Evolutionary conservation across 1,140 invertebrate genomes (phyloP).

Genomic region (Heliconius hermathena): DNA sequence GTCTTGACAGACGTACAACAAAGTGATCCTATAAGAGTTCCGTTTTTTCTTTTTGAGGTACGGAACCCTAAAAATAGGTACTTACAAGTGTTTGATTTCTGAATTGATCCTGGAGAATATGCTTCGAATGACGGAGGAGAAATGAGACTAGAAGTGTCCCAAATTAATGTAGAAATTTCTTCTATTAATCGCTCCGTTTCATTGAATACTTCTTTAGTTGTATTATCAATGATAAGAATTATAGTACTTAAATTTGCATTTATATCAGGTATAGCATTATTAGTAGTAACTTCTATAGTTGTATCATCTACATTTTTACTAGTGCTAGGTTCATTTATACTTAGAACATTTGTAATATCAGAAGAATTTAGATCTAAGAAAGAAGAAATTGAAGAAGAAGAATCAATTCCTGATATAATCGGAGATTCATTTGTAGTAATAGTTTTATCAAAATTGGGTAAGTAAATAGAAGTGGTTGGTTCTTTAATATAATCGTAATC

Average conservation of each 20-base stretch:
- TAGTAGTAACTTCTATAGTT: not conserved
- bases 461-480: not conserved
- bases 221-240: not conserved
- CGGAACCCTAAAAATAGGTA: not conserved
- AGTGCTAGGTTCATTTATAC: not conserved
- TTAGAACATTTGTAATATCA: not conserved
- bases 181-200: not conserved
- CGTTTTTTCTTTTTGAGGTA: too few species aligned
- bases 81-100: not conserved
- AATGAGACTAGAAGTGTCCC: not conserved
- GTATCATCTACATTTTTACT: not conserved
- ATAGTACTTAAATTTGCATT: not conserved
- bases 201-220: not conserved
- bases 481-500: not conserved
- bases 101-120: not conserved
- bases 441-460: not conserved
- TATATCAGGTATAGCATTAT: not conserved
- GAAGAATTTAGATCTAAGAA: not conserved
- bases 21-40: too few species aligned
- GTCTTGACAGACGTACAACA: too few species aligned
- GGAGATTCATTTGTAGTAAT: not conserved
- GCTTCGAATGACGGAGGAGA: not conserved
- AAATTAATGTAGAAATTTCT: not conserved
- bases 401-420: not conserved
- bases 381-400: constrained; percentile 1